Evolutionary conservation across 2,797 vertebrate genomes (phyloP).

Genomic region (Selene dorsalis): DNA sequence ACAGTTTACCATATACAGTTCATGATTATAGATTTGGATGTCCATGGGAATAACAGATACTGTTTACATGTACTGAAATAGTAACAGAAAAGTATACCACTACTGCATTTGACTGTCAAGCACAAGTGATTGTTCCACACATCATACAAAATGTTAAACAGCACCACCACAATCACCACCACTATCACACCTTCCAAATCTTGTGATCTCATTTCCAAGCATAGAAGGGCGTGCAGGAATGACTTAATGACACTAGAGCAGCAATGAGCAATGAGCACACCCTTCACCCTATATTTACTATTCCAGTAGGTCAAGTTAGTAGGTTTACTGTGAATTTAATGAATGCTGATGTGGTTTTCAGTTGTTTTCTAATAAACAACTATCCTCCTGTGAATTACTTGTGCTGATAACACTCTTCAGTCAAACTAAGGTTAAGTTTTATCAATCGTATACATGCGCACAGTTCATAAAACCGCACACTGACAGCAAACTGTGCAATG

Average conservation of each 20-base stretch:
- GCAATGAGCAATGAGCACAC: conserved; percentile 18
- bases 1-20: conserved; percentile 32
- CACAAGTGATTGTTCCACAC: conserved; percentile 14
- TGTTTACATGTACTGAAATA: conserved; percentile 41
- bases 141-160: conserved; percentile 12
- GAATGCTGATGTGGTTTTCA: conserved; percentile 21
- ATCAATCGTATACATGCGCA: conserved; percentile 41
- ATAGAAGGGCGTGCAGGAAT: conserved; percentile 23
- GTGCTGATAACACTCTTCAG: conserved; percentile 1
- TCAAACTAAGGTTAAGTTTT: conserved; percentile 23
- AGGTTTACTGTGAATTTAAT: background rate
- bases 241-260: conserved; percentile 22
- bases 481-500: background rate
- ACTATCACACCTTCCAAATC: background rate
- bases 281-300: conserved; percentile 8
- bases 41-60: conserved; percentile 12
- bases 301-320: background rate
- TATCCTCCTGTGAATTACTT: conserved; percentile 6
- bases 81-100: background rate
- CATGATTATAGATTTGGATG: conserved; percentile 18
- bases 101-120: background rate
- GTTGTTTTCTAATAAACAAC: conserved; percentile 42
- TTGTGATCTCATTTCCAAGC: conserved; percentile 54
- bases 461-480: conserved; percentile 28
- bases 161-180: background rate